Conservation (phyloP, 2,113 vertebrate species). For the Rhombomys opimus region DNA sequence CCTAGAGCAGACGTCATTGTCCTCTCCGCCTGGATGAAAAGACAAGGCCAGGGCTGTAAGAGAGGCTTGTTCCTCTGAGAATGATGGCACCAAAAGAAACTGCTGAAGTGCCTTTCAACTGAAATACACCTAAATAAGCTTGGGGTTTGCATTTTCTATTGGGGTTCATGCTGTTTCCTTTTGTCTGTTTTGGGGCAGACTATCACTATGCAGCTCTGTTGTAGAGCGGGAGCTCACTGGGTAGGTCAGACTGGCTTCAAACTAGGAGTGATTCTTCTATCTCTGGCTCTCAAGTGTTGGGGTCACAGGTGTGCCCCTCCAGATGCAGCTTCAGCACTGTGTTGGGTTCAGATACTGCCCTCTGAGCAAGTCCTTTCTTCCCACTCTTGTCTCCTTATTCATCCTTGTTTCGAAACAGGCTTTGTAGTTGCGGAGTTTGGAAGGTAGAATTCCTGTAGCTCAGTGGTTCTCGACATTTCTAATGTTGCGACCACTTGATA, state of each 20-base stretch:
- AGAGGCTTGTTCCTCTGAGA: constrained; percentile 46
- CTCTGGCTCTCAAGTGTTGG: not conserved
- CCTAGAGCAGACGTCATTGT: constrained; percentile 52
- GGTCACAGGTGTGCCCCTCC: not conserved
- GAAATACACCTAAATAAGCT: not conserved
- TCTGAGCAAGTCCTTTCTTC: not conserved
- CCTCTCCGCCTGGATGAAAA: constrained; percentile 60
- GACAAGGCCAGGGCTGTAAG: constrained; percentile 50
- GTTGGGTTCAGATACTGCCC: not conserved
- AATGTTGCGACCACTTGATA: not conserved
- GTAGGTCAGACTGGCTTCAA: not conserved
- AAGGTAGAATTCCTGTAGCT: not conserved
- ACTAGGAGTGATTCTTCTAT: not conserved
- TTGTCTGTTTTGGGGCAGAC: not conserved
- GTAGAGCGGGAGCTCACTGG: not conserved
- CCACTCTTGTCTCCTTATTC: not conserved
- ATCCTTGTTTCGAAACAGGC: not conserved
- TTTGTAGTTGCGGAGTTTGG: constrained; percentile 12
- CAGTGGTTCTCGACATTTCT: not conserved
- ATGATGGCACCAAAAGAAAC: not conserved
- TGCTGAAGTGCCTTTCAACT: not conserved
- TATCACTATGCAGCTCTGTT: not conserved
- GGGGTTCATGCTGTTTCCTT: not conserved
- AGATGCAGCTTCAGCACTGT: not conserved
- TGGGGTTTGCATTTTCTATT: not conserved